Evolutionary conservation across 2,888 invertebrate species (phyloP).

Genomic region (Ophraella communa): DNA sequence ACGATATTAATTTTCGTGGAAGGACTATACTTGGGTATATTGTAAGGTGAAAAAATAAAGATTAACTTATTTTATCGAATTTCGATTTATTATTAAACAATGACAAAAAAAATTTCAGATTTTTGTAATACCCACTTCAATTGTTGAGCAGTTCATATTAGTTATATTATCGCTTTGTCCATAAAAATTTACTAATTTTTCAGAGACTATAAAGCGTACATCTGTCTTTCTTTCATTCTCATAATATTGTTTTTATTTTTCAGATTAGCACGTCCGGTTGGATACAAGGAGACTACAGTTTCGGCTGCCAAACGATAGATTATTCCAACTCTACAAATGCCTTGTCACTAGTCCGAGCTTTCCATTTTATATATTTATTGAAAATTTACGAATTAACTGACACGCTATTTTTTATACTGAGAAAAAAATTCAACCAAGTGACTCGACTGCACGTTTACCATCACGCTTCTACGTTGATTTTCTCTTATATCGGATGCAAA

Average conservation of each 20-base stretch:
- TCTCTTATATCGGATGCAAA: slow-evolving; percentile 69
- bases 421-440: slow-evolving; percentile 75
- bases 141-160: no score
- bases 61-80: no score
- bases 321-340: slow-evolving; percentile 69
- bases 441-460: slow-evolving; percentile 78
- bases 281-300: slow-evolving; percentile 65
- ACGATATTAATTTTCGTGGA: no score
- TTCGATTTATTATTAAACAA: no score
- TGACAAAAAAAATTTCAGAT: no score
- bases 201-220: no score
- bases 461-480: slow-evolving; percentile 67
- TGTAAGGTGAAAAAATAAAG: no score
- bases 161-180: no score
- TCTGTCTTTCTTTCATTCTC: not conserved
- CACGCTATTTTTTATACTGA: slow-evolving; percentile 73
- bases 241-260: slow-evolving; percentile 10
- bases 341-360: slow-evolving; percentile 46
- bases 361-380: not conserved
- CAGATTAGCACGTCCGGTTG: slow-evolving; percentile 72
- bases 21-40: no score
- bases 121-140: no score
- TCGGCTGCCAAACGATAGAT: slow-evolving; percentile 75
- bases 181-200: no score
- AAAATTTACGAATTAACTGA: slow-evolving; percentile 66